phyloP scores from a whole-genome alignment of 2,113 vertebrate species.

The Melanostigma gelatinosum region DNA sequence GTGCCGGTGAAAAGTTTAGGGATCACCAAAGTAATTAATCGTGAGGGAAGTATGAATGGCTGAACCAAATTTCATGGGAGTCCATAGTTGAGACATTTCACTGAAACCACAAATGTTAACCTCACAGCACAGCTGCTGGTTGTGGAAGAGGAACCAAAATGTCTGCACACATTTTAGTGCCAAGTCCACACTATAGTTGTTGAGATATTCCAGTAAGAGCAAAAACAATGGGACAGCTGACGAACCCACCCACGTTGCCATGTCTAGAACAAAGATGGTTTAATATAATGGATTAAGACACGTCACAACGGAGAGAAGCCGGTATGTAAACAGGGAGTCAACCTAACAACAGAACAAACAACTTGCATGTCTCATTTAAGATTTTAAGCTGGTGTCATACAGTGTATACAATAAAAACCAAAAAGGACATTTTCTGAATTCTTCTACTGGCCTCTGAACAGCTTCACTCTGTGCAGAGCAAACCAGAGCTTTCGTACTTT shows the following conservation, averaged over 20 bases:
- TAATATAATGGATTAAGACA: not conserved
- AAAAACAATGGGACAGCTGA: not conserved
- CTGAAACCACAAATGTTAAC: not conserved
- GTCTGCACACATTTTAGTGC: not conserved
- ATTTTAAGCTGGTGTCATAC: not conserved
- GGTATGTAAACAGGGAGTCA: not conserved
- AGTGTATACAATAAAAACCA: not conserved
- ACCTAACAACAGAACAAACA: not conserved
- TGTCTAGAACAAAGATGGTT: not conserved
- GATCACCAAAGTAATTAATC: not conserved
- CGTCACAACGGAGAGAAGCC: not conserved
- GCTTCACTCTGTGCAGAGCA: not conserved
- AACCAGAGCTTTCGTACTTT: conserved; percentile 17
- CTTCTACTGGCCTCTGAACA: not conserved
- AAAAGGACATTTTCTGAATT: not conserved
- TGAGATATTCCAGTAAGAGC: conserved; percentile 1
- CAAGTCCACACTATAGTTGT: not conserved
- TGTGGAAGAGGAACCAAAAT: not conserved
- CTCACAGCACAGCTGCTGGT: not conserved
- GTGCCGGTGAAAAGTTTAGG: not conserved
- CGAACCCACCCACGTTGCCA: not conserved
- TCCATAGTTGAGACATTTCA: not conserved
- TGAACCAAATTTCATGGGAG: not conserved
- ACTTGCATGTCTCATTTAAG: not conserved
- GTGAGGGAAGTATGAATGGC: not conserved